A percentile compares a stretch with the other conserved stretches of the same genome.
Evolutionary conservation across 2,797 vertebrate species (phyloP).

Genomic region (Anguilla obscura): DNA sequence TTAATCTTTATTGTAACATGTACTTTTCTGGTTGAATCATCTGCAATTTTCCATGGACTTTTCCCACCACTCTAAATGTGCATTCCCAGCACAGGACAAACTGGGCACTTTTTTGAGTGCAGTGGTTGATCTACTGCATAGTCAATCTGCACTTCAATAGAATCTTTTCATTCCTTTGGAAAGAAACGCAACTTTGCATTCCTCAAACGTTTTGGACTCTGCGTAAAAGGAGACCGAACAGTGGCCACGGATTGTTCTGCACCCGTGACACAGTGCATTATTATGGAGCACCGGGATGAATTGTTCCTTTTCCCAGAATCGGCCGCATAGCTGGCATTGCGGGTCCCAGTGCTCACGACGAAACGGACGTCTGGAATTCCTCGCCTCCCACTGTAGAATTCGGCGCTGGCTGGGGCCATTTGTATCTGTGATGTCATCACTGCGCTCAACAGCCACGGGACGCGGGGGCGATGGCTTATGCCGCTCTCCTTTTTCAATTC

Average conservation of each 20-base stretch:
- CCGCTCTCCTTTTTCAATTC: background rate
- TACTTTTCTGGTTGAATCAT: background rate
- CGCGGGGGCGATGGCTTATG: background rate
- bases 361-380: slow-evolving; percentile 77
- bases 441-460: slow-evolving; percentile 44
- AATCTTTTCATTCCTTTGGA: slow-evolving; percentile 71
- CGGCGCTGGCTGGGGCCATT: slow-evolving; percentile 59
- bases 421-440: slow-evolving; percentile 67
- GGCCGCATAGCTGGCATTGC: slow-evolving; percentile 77
- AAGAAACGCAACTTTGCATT: slow-evolving; percentile 64
- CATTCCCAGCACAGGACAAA: background rate
- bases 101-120: slow-evolving; percentile 17
- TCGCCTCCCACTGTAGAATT: slow-evolving; percentile 68
- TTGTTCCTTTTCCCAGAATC: slow-evolving; percentile 67
- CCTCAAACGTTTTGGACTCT: slow-evolving; percentile 58
- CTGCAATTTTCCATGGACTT: background rate
- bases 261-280: slow-evolving; percentile 72
- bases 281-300: slow-evolving; percentile 63
- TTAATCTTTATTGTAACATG: background rate
- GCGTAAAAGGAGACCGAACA: slow-evolving; percentile 64
- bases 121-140: slow-evolving; percentile 42
- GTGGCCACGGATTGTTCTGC: slow-evolving; percentile 69
- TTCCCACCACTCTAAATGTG: background rate
- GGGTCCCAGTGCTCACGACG: slow-evolving; percentile 59
- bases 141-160: slow-evolving; percentile 73